A percentile compares a stretch with the other conserved stretches of the same genome.
These are phyloP conservation scores for Synanthedon andrenaeformis DNA, from an alignment of 2,888 invertebrate species.

Conservation along the genomic window DNA sequence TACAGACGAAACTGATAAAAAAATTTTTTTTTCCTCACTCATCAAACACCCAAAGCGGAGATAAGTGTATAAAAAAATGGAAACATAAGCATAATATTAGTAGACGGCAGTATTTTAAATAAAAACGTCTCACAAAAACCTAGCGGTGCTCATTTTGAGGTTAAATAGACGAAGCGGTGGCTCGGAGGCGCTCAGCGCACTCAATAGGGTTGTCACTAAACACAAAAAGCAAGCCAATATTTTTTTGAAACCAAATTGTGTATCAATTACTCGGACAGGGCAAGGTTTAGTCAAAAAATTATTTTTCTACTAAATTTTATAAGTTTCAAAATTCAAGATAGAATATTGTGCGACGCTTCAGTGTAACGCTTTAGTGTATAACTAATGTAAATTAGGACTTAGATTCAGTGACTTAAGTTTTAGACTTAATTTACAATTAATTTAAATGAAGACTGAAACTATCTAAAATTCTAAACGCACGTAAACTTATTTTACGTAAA, in stretches of 20 bases:
- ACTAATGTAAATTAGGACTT: too few species aligned
- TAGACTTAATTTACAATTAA: too few species aligned
- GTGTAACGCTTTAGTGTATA: too few species aligned
- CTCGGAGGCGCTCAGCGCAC: slow-evolving; percentile 21
- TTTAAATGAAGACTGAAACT: too few species aligned
- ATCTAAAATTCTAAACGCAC: too few species aligned
- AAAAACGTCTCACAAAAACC: slow-evolving; percentile 53
- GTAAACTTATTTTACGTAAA: too few species aligned
- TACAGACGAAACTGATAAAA: slow-evolving; percentile 21
- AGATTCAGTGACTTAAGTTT: too few species aligned
- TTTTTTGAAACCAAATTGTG: background rate
- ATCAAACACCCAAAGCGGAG: slow-evolving; percentile 51
- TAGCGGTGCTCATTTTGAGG: slow-evolving; percentile 40
- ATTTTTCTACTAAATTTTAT: too few species aligned
- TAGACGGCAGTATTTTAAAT: slow-evolving; percentile 39
- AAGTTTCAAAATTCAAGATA: too few species aligned
- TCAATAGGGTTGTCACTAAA: slow-evolving; percentile 16
- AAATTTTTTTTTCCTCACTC: slow-evolving; percentile 46
- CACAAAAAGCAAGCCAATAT: background rate
- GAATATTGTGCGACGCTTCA: too few species aligned
- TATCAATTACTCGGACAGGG: too few species aligned
- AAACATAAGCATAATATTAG: slow-evolving; percentile 69
- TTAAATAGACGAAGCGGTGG: slow-evolving; percentile 48
- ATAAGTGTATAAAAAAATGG: slow-evolving; percentile 52
- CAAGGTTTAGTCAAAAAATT: too few species aligned